Evolutionary conservation across 2,888 invertebrate species (phyloP).

Genomic region (Orthosia cruda): DNA sequence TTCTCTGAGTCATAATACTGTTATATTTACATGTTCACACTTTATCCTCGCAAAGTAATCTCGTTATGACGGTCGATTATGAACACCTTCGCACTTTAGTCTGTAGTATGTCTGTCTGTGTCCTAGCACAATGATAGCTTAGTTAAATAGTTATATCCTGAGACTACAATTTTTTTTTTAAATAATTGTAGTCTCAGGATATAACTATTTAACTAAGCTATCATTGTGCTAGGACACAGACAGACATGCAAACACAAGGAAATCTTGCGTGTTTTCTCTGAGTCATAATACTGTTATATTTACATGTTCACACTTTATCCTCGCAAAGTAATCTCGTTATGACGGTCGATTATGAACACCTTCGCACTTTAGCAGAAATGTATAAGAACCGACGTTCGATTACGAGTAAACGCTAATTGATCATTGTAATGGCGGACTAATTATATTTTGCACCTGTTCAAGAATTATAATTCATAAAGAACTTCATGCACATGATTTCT

Average conservation of each 20-base stretch:
- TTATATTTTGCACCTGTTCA: slow-evolving; percentile 43
- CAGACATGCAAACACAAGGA: slow-evolving; percentile 32
- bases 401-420: slow-evolving; percentile 16
- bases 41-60: slow-evolving; percentile 19
- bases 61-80: slow-evolving; percentile 7
- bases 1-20: slow-evolving; percentile 27
- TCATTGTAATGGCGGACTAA: slow-evolving; percentile 25
- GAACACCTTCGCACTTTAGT: not conserved
- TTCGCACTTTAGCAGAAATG: slow-evolving; percentile 3
- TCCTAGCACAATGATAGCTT: no score
- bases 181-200: slow-evolving; percentile 10
- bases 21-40: slow-evolving; percentile 21
- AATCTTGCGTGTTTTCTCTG: slow-evolving; percentile 32
- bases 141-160: no score
- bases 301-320: slow-evolving; percentile 26
- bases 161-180: no score
- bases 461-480: slow-evolving; percentile 9
- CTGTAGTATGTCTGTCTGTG: no score
- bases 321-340: slow-evolving; percentile 15
- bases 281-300: slow-evolving; percentile 25
- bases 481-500: slow-evolving; percentile 16
- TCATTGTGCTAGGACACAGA: slow-evolving; percentile 18
- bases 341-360: not conserved
- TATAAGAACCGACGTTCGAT: slow-evolving; percentile 31
- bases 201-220: slow-evolving; percentile 29